Conservation (phyloP, 2,797 vertebrate genomes). For the Falco naumanni region DNA sequence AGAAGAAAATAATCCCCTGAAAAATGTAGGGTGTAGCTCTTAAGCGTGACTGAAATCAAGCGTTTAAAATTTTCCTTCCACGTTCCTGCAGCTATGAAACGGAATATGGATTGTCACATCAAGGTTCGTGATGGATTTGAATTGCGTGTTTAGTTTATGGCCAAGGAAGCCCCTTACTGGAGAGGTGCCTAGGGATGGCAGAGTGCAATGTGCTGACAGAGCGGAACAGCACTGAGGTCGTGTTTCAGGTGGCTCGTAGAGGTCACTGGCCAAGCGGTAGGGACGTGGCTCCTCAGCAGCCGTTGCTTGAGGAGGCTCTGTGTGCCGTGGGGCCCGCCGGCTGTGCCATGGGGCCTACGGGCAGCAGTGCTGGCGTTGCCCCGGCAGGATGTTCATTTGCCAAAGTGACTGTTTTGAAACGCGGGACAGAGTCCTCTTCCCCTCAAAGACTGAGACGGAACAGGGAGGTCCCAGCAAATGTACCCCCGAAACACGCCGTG, state of each 20-base stretch:
- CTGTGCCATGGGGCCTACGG: no score
- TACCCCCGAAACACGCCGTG: rapidly evolving
- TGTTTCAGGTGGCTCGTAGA: neutral
- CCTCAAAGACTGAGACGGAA: neutral
- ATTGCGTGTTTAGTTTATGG: neutral
- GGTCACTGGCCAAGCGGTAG: no score
- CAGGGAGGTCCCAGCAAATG: neutral
- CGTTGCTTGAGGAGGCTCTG: neutral
- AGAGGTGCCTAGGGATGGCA: neutral
- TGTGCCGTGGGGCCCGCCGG: no score
- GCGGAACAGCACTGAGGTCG: neutral
- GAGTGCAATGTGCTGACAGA: neutral
- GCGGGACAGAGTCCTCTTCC: neutral
- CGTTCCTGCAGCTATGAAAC: neutral
- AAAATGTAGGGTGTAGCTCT: neutral
- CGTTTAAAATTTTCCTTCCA: neutral
- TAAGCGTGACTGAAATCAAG: neutral
- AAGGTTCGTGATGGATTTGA: neutral
- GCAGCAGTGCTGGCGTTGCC: no score
- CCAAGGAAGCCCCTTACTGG: neutral
- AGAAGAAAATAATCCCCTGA: neutral
- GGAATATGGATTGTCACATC: neutral
- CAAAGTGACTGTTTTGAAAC: rapidly evolving
- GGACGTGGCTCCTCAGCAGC: neutral
- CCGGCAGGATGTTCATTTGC: no score